These are phyloP conservation scores for Lochmaea crataegi DNA, from an alignment of 2,888 invertebrate species.

Conservation along the genomic window DNA sequence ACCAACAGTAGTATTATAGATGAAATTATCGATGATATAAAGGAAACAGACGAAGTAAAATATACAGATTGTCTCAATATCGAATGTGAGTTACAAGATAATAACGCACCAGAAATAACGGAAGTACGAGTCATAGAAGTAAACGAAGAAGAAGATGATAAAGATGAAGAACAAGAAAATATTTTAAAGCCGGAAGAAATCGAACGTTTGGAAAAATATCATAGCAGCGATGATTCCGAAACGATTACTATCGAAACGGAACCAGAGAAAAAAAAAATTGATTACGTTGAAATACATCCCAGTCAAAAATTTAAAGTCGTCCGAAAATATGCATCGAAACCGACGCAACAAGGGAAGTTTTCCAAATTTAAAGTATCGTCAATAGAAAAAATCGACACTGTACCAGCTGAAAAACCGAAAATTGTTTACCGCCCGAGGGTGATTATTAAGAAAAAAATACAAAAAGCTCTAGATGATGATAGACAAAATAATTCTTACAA, in stretches of 20 bases:
- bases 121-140: constrained; percentile 51
- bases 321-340: background rate
- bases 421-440: background rate
- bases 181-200: constrained; percentile 10
- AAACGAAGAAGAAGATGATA: constrained; percentile 45
- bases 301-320: constrained; percentile 1
- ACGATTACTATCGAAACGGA: constrained; percentile 15
- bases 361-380: background rate
- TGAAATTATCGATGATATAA: constrained; percentile 39
- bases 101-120: constrained; percentile 36
- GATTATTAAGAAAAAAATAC: background rate
- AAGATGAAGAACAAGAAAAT: constrained; percentile 31
- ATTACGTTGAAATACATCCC: constrained; percentile 16
- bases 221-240: constrained; percentile 14
- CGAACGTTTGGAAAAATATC: constrained; percentile 2
- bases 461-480: background rate
- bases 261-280: background rate
- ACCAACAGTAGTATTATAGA: constrained; percentile 33
- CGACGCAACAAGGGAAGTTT: background rate
- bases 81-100: background rate
- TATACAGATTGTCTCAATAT: background rate
- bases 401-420: constrained; percentile 1
- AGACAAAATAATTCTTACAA: background rate
- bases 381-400: background rate
- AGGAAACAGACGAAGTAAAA: constrained; percentile 6